These are phyloP conservation scores for Sylvietta virens DNA, from an alignment of 2,113 vertebrate genomes.

Conservation along the genomic window DNA sequence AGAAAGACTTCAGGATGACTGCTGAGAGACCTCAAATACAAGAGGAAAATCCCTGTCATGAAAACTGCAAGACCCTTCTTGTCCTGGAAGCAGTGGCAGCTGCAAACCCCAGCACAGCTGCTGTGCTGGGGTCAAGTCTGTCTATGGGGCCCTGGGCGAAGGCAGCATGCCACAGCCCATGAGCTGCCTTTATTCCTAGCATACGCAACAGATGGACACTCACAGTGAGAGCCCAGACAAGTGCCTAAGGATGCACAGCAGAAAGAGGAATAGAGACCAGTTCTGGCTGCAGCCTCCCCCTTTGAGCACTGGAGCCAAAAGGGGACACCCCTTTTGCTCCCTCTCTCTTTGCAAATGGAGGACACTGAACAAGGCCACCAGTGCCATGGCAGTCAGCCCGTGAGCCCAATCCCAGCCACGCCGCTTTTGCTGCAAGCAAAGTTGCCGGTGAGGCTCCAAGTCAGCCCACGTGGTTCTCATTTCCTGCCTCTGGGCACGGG, in stretches of 20 bases:
- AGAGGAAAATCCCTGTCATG: not conserved
- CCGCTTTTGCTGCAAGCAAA: not conserved
- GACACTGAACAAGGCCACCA: not conserved
- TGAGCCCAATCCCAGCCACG: not conserved
- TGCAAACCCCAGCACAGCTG: not conserved
- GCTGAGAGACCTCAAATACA: not conserved
- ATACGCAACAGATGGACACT: rapidly evolving
- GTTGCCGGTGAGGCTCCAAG: not conserved
- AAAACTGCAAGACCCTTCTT: not conserved
- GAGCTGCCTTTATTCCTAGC: not conserved
- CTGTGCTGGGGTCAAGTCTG: rapidly evolving
- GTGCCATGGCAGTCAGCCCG: rapidly evolving
- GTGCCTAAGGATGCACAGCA: not conserved
- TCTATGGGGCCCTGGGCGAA: rapidly evolving
- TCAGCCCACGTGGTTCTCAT: not conserved
- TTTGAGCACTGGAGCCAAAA: not conserved
- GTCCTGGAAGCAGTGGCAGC: not conserved
- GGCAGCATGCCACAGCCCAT: not conserved
- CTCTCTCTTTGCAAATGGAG: not conserved
- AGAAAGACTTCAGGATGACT: not conserved
- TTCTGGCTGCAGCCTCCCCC: not conserved
- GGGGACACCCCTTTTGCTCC: not conserved
- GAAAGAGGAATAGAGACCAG: not conserved
- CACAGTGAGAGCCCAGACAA: not conserved
- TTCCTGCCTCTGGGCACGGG: not conserved